Percentiles rank a stretch among this genome's conserved stretches.
phyloP scores from a whole-genome alignment of 2,113 vertebrate genomes.

The Hydropotes inermis region DNA sequence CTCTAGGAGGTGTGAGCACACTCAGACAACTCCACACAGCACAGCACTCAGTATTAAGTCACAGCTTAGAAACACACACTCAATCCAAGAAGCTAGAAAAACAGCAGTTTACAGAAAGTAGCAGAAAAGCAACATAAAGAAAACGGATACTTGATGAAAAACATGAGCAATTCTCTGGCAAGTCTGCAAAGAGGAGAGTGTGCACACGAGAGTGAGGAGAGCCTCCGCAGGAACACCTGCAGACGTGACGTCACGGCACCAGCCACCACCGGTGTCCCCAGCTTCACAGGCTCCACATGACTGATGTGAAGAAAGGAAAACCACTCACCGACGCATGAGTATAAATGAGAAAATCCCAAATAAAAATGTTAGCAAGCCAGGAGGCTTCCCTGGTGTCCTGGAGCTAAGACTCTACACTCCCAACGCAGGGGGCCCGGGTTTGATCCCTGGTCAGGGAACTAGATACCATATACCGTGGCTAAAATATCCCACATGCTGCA shows the following conservation, averaged over 20 bases:
- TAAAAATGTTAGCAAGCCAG: background rate
- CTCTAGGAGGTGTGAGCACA: fast-evolving
- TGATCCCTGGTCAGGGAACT: background rate
- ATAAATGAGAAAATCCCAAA: background rate
- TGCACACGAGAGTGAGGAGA: fast-evolving
- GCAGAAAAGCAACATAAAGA: background rate
- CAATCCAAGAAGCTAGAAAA: background rate
- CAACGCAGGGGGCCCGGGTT: background rate
- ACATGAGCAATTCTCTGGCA: background rate
- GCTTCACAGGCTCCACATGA: fast-evolving
- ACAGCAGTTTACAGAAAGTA: background rate
- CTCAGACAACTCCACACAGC: background rate
- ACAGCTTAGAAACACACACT: background rate
- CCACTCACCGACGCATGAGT: fast-evolving
- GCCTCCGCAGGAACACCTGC: background rate
- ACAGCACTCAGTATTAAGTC: background rate
- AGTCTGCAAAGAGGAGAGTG: background rate
- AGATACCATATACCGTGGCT: background rate
- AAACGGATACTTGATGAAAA: background rate
- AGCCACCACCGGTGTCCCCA: fast-evolving
- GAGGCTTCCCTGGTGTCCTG: background rate
- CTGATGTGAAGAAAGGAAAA: background rate
- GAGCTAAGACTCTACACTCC: background rate
- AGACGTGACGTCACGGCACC: fast-evolving
- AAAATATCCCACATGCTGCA: background rate